Evolutionary conservation across 2,113 vertebrate species (phyloP), one percentile per base, ranked within the genome.

Genomic region (Sebastes schlegelii): DNA sequence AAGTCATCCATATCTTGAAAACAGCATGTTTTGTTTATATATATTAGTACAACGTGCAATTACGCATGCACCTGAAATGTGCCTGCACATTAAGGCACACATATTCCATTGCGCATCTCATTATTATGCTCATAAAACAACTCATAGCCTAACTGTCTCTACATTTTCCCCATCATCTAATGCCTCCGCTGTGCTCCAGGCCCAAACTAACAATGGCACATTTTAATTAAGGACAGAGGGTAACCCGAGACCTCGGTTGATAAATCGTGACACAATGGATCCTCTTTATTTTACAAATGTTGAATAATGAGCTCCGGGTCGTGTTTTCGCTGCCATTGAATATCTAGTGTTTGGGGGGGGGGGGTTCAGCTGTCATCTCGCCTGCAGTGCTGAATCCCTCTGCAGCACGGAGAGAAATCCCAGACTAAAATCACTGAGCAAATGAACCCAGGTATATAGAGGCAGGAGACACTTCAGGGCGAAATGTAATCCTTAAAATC

Each of bases 181-280:
- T 21, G 34, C 4, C 40, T 67, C 19, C 65, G 75, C 63, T 13
- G 70, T n/a, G 49, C 46, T 51, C 23, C 58, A 43, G 70, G 42
- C 19, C 57, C 58, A 77, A 71, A 81, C 46, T 21, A 87, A 74
- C 71, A 70, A 62, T 11, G 17, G 52, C 1, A 78, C 69, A 78
- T 83, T 90, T 92, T 89, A 88, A 91, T 89, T 74, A 86, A 71
- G 21, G 83, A 77, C 6, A 45, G 8, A 80, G 65, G 5, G 12
- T 79, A 67, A 74, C 58, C 42, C 11, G 0, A 34, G 46, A 71
- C 57, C 77, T 57, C 34, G 61, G 71, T 45, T 79, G 66, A 86
- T 74, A 65, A 87, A 80, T 75, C 45, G 48, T 83, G 58, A 86
- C 85, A 77, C 60, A 8, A 23, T 34, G 60, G 54, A 61, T 76